Base-by-base conservation (phyloP, 1,140 invertebrate species). In the Psix sp. region DNA sequence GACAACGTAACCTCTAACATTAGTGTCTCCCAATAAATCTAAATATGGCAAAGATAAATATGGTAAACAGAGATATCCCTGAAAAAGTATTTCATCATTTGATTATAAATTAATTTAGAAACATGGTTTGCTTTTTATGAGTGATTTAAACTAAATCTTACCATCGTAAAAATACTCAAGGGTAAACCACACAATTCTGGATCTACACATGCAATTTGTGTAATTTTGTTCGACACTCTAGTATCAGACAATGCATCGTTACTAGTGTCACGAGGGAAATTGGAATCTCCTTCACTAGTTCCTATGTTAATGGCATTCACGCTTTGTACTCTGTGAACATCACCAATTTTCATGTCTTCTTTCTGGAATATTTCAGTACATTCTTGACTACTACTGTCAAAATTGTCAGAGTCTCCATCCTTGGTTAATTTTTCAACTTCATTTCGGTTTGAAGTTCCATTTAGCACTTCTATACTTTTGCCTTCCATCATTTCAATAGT, bases 11-110 rank as follows among this genome's bases (percentile, higher is more conserved):
- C 96, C 95, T 67, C 95, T 89, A 5, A 98, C 94, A 79, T 94
- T 95, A 1, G 93, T 89, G 85, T 98, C 96, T 52, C 91, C 92
- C 17, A 99, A 85, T 35, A 98, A 87, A 88, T 99, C 97, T 87
- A 98, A 91, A 84, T 97, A 98, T 73, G 97, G 95, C 35, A 99
- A 88, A 3, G 96, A 98, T 43, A 99, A 88, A 86, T 99, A 99
- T 21, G 98, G 98, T 84, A 98, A 91, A 83, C 96, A 98, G 5
- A 99, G 89, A 80, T 95, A 96, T 29, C 97, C 97, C 91, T 94
- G 75, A 10, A 82, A 80, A n/a, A n/a, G n/a, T n/a, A n/a, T n/a
- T n/a, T n/a, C n/a, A n/a, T n/a, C n/a, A n/a, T n/a, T n/a, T n/a
- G n/a, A n/a, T n/a, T n/a, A n/a, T n/a, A n/a, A n/a, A n/a, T n/a